These are phyloP conservation scores for Paracanthobrama guichenoti DNA, from an alignment of 2,113 vertebrate species.

Conservation along the genomic window DNA sequence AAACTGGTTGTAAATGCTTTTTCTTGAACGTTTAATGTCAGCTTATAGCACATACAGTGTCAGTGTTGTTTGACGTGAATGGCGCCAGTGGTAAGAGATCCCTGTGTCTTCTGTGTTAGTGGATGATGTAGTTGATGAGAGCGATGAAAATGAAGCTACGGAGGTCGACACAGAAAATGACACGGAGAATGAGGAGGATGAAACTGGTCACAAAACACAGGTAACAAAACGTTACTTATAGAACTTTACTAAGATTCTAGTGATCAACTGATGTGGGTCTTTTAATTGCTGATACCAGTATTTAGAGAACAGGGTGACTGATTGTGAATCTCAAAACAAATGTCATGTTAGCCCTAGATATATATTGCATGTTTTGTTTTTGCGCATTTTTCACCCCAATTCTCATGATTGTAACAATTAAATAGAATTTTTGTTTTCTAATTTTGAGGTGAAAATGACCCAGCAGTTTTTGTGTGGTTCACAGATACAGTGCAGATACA, in stretches of 20 bases:
- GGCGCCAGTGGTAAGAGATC: background rate
- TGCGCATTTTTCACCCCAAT: background rate
- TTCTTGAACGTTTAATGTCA: background rate
- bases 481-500: background rate
- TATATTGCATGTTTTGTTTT: no score
- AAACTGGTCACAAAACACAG: conserved; percentile 80
- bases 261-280: background rate
- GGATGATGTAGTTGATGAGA: conserved; percentile 97
- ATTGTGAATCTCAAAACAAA: no score
- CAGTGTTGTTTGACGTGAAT: background rate
- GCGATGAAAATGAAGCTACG: conserved; percentile 91
- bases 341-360: no score
- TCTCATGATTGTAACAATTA: background rate
- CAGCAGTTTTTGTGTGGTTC: background rate
- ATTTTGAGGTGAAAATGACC: background rate
- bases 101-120: conserved; percentile 72
- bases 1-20: background rate
- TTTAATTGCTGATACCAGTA: no score
- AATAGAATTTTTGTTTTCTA: background rate
- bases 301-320: no score
- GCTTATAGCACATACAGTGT: no score
- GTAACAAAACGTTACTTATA: conserved; percentile 60
- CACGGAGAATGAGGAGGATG: conserved; percentile 87
- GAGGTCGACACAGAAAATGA: conserved; percentile 89
- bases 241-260: background rate